Evolutionary conservation across 2,113 vertebrate genomes (phyloP), one percentile per base, ranked within the genome.

Genomic region (Stomatorhinus ivindoensis): DNA sequence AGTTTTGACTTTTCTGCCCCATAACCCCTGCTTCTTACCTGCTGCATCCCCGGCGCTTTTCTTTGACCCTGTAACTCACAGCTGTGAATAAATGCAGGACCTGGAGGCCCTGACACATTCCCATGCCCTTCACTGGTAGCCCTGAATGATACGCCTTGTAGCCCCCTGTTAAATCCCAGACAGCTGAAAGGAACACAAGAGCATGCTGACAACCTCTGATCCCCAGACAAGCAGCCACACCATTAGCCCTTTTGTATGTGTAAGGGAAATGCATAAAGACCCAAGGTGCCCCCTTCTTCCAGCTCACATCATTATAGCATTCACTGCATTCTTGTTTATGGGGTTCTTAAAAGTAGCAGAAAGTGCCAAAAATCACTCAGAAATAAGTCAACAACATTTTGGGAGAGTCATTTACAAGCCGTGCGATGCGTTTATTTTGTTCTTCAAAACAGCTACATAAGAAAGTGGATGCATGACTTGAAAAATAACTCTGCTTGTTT

Each of bases 111-210:
- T 42, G 51, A 61, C 35, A 58, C 50, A 27, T 87, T 87, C 86
- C 50, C 50, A 87, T 61, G 86, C 27, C 53, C 86, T 87, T 48
- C 53, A 58, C 51, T 31, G 7, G 35, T 31, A 42, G 86, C 86
- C 24, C 84, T 86, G 84, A 86, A 86, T 51, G 84, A 58, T 87
- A 42, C 31, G 31, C 86, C 86, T 58, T 58, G 86, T 31, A 86
- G 85, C 47, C 51, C 13, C 51, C 86, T 42, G 86, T 87, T 86
- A 31, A 51, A 51, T 86, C 47, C 27, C 48, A 35, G 47, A 47
- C 48, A 86, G 46, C 42, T 48, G 42, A 48, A 86, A 27, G 44
- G 47, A n/a, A 47, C 31, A 35, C 48, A 51, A 35, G 48, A 86
- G 85, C 82, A 85, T 7, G 85, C 48, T 86, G 85, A 51, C 85